A percentile compares a stretch with the other conserved stretches of the same genome.
Conservation (phyloP, 2,113 vertebrate species). For the Heterotilapia buettikoferi region DNA sequence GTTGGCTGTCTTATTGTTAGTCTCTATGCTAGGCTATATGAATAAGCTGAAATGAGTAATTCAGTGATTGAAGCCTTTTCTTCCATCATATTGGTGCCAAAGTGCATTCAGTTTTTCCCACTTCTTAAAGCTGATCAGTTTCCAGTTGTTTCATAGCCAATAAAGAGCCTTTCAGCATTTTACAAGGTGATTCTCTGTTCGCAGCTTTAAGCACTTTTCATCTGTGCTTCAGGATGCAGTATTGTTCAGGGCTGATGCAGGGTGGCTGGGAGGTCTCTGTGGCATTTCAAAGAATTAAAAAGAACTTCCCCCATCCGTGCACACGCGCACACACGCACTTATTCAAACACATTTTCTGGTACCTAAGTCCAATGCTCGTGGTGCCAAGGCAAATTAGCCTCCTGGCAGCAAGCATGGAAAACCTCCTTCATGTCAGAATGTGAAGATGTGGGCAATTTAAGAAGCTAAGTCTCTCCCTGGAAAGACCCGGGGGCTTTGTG, state of each 20-base stretch:
- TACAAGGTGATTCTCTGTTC: neutral
- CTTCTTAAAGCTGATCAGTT: neutral
- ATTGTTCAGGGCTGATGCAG: constrained; percentile 19
- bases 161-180: neutral
- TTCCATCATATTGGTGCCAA: neutral
- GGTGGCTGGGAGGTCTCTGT: constrained; percentile 61
- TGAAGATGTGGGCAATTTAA: constrained; percentile 31
- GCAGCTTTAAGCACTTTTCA: neutral
- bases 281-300: constrained; percentile 33
- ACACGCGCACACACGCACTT: neutral
- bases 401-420: constrained; percentile 52
- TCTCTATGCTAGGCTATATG: neutral
- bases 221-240: neutral
- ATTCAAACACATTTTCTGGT: constrained; percentile 14
- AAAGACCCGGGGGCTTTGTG: constrained; percentile 16
- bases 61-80: neutral
- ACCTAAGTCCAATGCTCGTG: constrained; percentile 17
- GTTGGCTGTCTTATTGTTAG: neutral
- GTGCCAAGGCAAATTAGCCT: constrained; percentile 57
- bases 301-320: neutral
- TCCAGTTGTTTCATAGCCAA: neutral
- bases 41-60: neutral
- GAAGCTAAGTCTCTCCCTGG: neutral
- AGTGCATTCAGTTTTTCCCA: rapidly evolving
- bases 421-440: constrained; percentile 24